phyloP scores from a whole-genome alignment of 2,888 invertebrate species.

The Blomia tropicalis region DNA sequence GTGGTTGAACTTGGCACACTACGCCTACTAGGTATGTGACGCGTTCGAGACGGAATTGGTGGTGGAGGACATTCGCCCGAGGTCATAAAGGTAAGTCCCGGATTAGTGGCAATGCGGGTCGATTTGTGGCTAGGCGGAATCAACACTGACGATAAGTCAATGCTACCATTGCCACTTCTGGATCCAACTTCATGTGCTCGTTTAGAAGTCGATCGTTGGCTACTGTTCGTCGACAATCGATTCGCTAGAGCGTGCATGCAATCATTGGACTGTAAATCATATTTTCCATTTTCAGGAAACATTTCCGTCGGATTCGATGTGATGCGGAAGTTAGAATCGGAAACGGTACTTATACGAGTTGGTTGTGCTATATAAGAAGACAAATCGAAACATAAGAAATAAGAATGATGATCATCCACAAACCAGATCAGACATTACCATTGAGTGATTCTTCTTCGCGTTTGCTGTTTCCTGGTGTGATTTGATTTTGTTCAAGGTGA shows the following conservation, averaged over 20 bases:
- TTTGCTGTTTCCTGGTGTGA: background rate
- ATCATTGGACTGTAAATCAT: background rate
- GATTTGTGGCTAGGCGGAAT: background rate
- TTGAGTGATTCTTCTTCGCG: no score
- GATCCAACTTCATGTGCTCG: no score
- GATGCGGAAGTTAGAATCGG: conserved; percentile 38
- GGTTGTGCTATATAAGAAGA: conserved; percentile 28
- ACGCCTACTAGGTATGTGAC: conserved; percentile 11
- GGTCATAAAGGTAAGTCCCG: background rate
- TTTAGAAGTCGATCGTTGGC: background rate
- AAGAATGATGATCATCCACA: background rate
- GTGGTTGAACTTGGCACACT: background rate
- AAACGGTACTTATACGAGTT: conserved; percentile 37
- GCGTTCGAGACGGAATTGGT: conserved; percentile 6
- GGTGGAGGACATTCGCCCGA: background rate
- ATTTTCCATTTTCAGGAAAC: conserved; percentile 1
- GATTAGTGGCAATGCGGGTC: background rate
- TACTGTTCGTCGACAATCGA: background rate
- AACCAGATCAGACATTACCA: background rate
- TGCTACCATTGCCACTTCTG: no score
- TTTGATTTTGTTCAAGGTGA: background rate
- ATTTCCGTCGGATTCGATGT: conserved; percentile 34
- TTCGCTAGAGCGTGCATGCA: background rate
- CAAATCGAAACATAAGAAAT: background rate
- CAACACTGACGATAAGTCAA: background rate